Evolutionary conservation across 2,113 vertebrate genomes (phyloP).

Genomic region (Myiopsitta monachus): DNA sequence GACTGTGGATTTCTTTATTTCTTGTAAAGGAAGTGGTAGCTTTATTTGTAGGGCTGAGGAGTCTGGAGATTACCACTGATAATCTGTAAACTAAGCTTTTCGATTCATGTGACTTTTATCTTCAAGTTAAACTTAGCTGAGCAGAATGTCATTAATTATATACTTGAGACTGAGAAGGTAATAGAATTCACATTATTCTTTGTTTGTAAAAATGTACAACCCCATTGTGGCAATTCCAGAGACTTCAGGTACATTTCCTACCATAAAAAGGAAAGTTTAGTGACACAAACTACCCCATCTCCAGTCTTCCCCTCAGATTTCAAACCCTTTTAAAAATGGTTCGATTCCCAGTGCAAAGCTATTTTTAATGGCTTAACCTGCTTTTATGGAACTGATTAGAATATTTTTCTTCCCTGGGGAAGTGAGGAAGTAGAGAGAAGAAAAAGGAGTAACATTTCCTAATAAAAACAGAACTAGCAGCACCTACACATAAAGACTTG

Average conservation of each 20-base stretch:
- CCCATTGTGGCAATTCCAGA: not conserved
- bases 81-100: not conserved
- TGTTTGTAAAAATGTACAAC: not conserved
- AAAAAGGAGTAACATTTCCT: not conserved
- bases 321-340: not conserved
- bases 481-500: not conserved
- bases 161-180: not conserved
- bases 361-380: not conserved
- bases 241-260: not conserved
- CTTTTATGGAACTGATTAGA: not conserved
- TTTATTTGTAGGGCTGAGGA: not conserved
- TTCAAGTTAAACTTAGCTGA: not conserved
- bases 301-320: not conserved
- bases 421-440: not conserved
- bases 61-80: not conserved
- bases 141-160: not conserved
- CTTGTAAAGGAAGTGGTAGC: not conserved
- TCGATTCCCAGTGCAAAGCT: not conserved
- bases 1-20: conserved; percentile 23
- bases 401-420: not conserved
- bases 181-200: not conserved
- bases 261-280: not conserved
- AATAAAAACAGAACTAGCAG: not conserved
- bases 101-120: not conserved
- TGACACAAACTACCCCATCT: not conserved